Base-by-base conservation (phyloP, 2,797 vertebrate species). In the Oreortyx pictus region DNA sequence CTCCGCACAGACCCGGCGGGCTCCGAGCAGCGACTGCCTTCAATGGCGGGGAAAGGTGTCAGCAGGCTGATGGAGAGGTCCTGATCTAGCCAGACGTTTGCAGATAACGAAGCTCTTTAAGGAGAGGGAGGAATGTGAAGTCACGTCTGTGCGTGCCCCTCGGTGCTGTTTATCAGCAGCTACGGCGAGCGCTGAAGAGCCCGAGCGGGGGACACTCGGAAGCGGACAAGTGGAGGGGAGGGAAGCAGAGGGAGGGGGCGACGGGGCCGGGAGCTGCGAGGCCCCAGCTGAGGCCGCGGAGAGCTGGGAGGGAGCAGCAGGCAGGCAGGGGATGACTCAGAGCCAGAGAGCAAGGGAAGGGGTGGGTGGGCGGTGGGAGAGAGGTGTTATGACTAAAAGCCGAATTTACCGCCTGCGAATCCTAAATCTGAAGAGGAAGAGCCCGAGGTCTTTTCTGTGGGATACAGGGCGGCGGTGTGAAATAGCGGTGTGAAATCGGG, bases 361-460 rank as follows among this genome's bases (percentile, higher is more conserved):
- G 84, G 90, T 68, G 84, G 84, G 95, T 92, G 92, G 87, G 47
- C 77, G 75, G 92, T 91, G 88, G 91, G 86, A 95, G 94, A 92
- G 84, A 97, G 92, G 95, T 96, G 95, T 95, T 97, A 94, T 96
- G 96, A 96, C 93, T 92, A 97, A 96, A 96, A 95, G 81, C 93
- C 39, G 84, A 94, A 93, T 94, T 95, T 93, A 95, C 61, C 50
- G 84, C 90, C 50, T 83, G 75, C 46, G 73, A 87, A 90, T 95
- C 68, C 93, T 86, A 93, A 93, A 92, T 81, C 74, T 80, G 80
- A 88, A 74, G 27, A 86, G 82, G 84, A 91, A 82, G 46, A 95
- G 72, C 44, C 74, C 82, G 76, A 89, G 68, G 85, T 79, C 50
- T 50, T 80, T 90, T 92, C n/a, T 61, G 74, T 43, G 73, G 57